A percentile compares a stretch with the other conserved stretches of the same genome.
These are phyloP conservation scores for Amphipyra tragopoginis DNA, from an alignment of 2,888 invertebrate species.

Conservation along the genomic window DNA sequence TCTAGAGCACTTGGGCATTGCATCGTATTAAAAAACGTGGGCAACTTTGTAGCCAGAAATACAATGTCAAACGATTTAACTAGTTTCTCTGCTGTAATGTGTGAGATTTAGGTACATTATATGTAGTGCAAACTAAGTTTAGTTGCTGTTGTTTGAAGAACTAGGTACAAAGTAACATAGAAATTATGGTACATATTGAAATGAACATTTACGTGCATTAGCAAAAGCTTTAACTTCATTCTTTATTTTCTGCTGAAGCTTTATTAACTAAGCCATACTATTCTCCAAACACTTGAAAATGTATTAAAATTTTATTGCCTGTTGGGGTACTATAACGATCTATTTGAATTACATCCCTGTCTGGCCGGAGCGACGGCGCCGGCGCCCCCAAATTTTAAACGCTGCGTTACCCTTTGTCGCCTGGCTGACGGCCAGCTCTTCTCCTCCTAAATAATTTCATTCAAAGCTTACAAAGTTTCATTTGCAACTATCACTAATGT, in stretches of 20 bases:
- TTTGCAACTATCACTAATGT: slow-evolving; percentile 14
- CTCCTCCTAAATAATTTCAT: slow-evolving; percentile 57
- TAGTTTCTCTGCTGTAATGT: neutral
- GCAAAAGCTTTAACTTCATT: too few species aligned
- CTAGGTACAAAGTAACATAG: too few species aligned
- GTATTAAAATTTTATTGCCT: slow-evolving; percentile 3
- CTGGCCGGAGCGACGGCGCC: slow-evolving; percentile 61
- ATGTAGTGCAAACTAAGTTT: too few species aligned
- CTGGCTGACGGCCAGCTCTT: slow-evolving; percentile 70
- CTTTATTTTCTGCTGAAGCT: too few species aligned
- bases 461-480: slow-evolving; percentile 54
- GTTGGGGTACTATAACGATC: slow-evolving; percentile 17
- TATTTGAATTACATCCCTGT: slow-evolving; percentile 38
- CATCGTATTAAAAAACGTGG: slow-evolving; percentile 9
- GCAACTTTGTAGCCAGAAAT: slow-evolving; percentile 12
- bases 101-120: too few species aligned
- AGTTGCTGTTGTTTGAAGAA: too few species aligned
- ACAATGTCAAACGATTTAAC: neutral
- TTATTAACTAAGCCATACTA: neutral
- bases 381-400: slow-evolving; percentile 62
- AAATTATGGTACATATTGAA: too few species aligned
- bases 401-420: slow-evolving; percentile 51
- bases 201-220: too few species aligned
- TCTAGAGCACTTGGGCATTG: slow-evolving; percentile 22
- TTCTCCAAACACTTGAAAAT: neutral